Percentiles rank a stretch among this genome's conserved stretches.
Evolutionary conservation across 2,797 vertebrate genomes (phyloP).

Genomic region (Onychomys arenicola): DNA sequence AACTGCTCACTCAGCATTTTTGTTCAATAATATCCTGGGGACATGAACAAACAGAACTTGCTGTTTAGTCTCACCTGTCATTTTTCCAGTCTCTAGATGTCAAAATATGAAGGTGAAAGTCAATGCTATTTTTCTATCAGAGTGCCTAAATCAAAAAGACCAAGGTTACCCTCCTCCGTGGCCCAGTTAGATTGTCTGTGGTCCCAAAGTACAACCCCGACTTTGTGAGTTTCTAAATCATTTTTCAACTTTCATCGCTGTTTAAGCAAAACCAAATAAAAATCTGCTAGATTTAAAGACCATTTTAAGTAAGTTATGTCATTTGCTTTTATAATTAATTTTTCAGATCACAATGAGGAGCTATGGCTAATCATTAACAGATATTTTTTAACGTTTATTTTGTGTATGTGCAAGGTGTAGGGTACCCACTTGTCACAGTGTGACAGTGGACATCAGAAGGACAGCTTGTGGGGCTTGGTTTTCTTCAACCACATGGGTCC

Average conservation of each 20-base stretch:
- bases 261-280: slow-evolving; percentile 28
- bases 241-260: slow-evolving; percentile 10
- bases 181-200: not conserved
- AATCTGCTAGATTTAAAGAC: not conserved
- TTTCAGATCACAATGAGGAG: slow-evolving; percentile 18
- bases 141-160: not conserved
- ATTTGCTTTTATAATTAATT: slow-evolving; percentile 44
- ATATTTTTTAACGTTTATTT: not conserved
- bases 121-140: slow-evolving; percentile 54
- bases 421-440: not conserved
- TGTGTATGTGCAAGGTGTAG: not conserved
- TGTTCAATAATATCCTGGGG: slow-evolving; percentile 51
- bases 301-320: slow-evolving; percentile 52
- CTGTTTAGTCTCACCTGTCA: slow-evolving; percentile 57
- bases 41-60: slow-evolving; percentile 66
- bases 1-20: slow-evolving; percentile 62
- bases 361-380: slow-evolving; percentile 40
- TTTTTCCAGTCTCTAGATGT: slow-evolving; percentile 61
- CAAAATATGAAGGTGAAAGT: slow-evolving; percentile 71
- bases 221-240: not conserved
- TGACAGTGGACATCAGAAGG: not conserved
- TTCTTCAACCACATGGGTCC: not conserved
- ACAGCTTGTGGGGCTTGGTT: not conserved
- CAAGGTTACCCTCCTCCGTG: not conserved
- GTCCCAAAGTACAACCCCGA: slow-evolving; percentile 9